Conservation (phyloP, 2,888 invertebrate species). For the Siphonodentalium dalli region DNA sequence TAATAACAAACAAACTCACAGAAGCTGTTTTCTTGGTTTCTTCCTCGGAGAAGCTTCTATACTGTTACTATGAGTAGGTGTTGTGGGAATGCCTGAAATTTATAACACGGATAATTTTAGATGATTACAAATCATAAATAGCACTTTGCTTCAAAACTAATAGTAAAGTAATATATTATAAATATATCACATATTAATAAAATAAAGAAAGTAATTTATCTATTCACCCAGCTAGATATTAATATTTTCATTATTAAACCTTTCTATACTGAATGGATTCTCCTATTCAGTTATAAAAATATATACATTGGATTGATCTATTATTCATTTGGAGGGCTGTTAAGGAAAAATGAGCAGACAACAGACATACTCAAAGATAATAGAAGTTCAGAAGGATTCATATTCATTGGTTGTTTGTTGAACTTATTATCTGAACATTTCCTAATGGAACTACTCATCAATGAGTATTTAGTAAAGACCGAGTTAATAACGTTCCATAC, state of each 20-base stretch:
- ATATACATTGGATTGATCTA: too few relatives aligned
- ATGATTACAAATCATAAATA: neutral
- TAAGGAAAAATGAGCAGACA: too few relatives aligned
- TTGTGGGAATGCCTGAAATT: constrained; percentile 2
- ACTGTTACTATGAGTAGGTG: constrained; percentile 22
- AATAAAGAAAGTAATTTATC: neutral
- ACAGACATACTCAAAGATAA: too few relatives aligned
- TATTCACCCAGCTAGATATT: neutral
- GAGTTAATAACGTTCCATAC: constrained; percentile 26
- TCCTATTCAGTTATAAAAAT: too few relatives aligned
- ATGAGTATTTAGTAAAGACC: too few relatives aligned
- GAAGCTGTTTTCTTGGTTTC: constrained; percentile 87
- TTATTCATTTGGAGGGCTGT: too few relatives aligned
- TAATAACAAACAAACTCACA: constrained; percentile 79
- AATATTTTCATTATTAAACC: too few relatives aligned
- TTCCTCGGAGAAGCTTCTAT: constrained; percentile 76
- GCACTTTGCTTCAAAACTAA: neutral
- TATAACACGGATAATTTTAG: neutral
- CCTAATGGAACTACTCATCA: too few relatives aligned
- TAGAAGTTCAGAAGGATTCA: neutral
- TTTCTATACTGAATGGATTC: too few relatives aligned
- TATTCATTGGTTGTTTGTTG: too few relatives aligned
- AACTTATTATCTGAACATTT: too few relatives aligned
- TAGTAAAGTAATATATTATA: neutral
- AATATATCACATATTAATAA: neutral